A percentile compares a stretch with the other conserved stretches of the same genome.
Evolutionary conservation across 1,140 invertebrate species (phyloP).

Genomic region (Dreissena rostriformis): DNA sequence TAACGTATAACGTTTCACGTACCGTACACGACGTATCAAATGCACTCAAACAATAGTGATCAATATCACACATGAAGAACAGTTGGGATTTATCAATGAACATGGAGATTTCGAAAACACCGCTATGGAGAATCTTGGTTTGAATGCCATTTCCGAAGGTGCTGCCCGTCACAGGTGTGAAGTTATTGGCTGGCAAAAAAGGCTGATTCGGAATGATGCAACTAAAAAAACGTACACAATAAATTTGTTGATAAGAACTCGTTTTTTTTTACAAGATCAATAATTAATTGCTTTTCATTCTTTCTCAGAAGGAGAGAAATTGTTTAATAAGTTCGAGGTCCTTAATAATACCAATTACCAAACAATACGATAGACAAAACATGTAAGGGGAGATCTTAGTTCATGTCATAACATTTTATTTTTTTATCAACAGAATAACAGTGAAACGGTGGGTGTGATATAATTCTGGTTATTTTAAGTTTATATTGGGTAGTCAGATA

Average conservation of each 20-base stretch:
- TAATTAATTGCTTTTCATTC: not conserved
- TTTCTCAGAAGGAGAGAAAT: not conserved
- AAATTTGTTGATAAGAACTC: not conserved
- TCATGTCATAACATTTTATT: not conserved
- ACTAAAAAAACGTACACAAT: not conserved
- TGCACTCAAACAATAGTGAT: not conserved
- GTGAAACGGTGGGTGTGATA: too few relatives aligned
- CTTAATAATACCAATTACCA: not conserved
- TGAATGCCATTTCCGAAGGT: constrained; percentile 17
- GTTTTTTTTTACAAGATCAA: too few relatives aligned
- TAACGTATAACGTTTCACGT: not conserved
- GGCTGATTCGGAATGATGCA: not conserved
- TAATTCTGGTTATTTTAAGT: too few relatives aligned
- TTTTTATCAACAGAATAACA: not conserved
- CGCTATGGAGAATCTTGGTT: constrained; percentile 10
- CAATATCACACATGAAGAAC: constrained; percentile 36
- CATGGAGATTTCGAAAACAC: not conserved
- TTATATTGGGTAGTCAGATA: not conserved
- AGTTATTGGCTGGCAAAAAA: not conserved
- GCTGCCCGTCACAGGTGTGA: not conserved
- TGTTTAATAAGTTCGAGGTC: not conserved
- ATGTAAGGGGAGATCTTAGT: not conserved
- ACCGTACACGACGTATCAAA: constrained; percentile 17
- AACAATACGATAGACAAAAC: not conserved
- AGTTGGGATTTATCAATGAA: constrained; percentile 13